Evolutionary conservation across 2,888 invertebrate species (phyloP).

Genomic region (Caenorhabditis sp.): DNA sequence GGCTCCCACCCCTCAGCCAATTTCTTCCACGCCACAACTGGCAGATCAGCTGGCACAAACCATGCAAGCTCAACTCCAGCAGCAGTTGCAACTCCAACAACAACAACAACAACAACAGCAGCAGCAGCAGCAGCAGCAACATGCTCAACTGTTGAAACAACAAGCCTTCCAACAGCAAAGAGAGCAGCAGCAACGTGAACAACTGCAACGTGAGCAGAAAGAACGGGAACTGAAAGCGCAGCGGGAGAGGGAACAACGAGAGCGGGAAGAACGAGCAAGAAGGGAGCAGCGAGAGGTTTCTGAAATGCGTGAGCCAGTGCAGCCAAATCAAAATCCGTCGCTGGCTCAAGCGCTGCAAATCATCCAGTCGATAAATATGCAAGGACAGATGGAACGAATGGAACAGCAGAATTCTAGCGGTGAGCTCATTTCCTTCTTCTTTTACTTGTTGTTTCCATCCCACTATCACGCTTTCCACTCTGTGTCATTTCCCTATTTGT

Average conservation of each 20-base stretch:
- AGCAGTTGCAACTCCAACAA: constrained; percentile 13
- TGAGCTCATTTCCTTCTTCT: constrained; percentile 18
- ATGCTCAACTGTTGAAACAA: too few species aligned
- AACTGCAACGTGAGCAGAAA: constrained; percentile 30
- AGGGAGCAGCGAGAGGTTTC: too few species aligned
- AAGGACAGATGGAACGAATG: constrained; percentile 9
- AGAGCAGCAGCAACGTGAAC: constrained; percentile 9
- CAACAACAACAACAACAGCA: constrained; percentile 25
- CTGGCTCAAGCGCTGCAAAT: constrained; percentile 24
- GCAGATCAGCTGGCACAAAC: too few species aligned
- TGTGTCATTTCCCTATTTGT: constrained; percentile 42
- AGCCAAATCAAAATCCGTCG: constrained; percentile 9
- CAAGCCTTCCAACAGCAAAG: constrained; percentile 23
- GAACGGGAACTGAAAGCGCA: constrained; percentile 1
- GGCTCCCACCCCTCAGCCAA: too few species aligned
- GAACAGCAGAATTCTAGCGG: constrained; percentile 34
- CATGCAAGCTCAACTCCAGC: constrained; percentile 23
- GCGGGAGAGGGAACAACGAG: constrained; percentile 16
- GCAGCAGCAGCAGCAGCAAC: constrained; percentile 3
- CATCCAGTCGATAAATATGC: constrained; percentile 27
- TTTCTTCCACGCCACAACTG: too few species aligned
- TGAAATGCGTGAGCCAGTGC: constrained; percentile 14
- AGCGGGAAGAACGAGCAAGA: constrained; percentile 10
- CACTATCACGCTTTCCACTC: constrained; percentile 29
- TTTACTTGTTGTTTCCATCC: constrained; percentile 13